Percentiles rank a stretch among this genome's conserved stretches.
phyloP scores from a whole-genome alignment of 1,140 invertebrate genomes.

The Euschistus heros region DNA sequence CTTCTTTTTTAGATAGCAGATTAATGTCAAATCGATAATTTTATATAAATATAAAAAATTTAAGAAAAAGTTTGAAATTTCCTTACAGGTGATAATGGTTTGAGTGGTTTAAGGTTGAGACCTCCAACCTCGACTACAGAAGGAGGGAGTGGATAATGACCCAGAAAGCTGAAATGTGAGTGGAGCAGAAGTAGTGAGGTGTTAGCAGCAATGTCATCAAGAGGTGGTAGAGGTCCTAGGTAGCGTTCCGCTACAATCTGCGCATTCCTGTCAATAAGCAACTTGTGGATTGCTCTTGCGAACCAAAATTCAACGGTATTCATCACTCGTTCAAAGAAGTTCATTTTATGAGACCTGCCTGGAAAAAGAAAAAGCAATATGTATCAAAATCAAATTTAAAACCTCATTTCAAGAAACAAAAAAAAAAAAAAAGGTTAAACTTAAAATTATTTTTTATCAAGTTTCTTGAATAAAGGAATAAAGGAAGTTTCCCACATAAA shows the following conservation, averaged over 20 bases:
- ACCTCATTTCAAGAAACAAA: no score
- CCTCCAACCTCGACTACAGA: slow-evolving; percentile 38
- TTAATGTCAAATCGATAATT: no score
- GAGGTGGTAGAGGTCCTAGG: slow-evolving; percentile 32
- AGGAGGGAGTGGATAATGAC: slow-evolving; percentile 33
- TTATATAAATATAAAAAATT: no score
- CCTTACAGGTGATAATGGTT: slow-evolving; percentile 37
- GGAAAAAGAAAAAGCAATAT: neutral
- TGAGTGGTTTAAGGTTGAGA: slow-evolving; percentile 39
- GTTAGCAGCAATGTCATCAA: slow-evolving; percentile 37
- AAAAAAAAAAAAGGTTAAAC: no score
- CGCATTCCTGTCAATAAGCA: neutral
- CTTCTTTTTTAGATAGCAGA: no score
- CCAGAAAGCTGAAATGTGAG: slow-evolving; percentile 33
- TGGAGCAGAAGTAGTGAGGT: slow-evolving; percentile 35
- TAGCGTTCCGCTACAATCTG: slow-evolving; percentile 1
- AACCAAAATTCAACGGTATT: neutral
- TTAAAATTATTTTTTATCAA: no score
- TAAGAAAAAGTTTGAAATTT: no score
- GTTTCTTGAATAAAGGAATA: no score
- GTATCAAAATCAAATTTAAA: no score
- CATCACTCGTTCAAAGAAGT: neutral
- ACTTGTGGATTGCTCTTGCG: neutral
- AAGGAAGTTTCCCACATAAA: no score
- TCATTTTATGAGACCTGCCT: neutral